A percentile compares a stretch with the other conserved stretches of the same genome.
These are phyloP conservation scores for Lepidocolaptes lacrymiger DNA, from an alignment of 2,797 vertebrate species.

Conservation along the genomic window DNA sequence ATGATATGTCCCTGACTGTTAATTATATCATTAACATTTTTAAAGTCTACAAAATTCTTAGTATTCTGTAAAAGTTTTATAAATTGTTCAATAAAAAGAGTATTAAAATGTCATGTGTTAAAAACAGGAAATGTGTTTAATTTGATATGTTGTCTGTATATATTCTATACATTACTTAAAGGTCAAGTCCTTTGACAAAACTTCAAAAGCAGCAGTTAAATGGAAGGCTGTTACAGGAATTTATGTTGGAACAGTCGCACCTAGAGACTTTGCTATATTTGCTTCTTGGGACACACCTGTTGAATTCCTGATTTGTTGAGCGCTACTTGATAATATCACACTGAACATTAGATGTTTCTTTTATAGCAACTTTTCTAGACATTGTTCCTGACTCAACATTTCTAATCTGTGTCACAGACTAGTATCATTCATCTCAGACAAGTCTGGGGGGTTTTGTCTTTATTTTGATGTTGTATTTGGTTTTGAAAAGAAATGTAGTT, in stretches of 20 bases:
- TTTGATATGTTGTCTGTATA: slow-evolving; percentile 45
- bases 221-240: not conserved
- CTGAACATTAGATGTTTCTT: not conserved
- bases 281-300: not conserved
- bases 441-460: not conserved
- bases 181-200: slow-evolving; percentile 56
- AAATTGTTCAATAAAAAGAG: slow-evolving; percentile 66
- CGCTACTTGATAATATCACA: not conserved
- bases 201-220: slow-evolving; percentile 57
- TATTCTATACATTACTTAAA: slow-evolving; percentile 59
- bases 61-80: slow-evolving; percentile 66
- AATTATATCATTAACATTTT: slow-evolving; percentile 78
- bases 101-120: slow-evolving; percentile 68
- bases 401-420: not conserved
- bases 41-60: slow-evolving; percentile 59
- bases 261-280: slow-evolving; percentile 1
- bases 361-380: not conserved
- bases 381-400: not conserved
- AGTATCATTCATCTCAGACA: not conserved
- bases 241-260: not conserved
- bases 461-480: not conserved
- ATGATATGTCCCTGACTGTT: slow-evolving; percentile 66
- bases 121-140: slow-evolving; percentile 59
- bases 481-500: not conserved
- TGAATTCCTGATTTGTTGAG: not conserved